Percentiles rank a stretch among this genome's conserved stretches.
Evolutionary conservation across 2,888 invertebrate genomes (phyloP).

Genomic region (Andrena marginata): DNA sequence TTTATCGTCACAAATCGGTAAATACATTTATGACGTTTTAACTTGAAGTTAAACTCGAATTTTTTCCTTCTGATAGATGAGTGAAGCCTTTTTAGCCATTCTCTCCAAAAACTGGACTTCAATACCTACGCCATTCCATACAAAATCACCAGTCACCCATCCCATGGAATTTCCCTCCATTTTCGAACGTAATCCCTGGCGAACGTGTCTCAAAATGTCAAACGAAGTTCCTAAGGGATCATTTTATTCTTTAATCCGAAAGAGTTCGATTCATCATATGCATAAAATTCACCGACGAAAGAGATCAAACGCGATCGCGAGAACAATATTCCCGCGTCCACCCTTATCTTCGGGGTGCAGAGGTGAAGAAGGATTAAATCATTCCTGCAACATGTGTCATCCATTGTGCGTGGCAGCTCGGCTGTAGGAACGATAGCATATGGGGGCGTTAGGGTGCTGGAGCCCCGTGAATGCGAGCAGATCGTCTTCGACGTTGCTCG

Average conservation of each 20-base stretch:
- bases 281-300: constrained; percentile 11
- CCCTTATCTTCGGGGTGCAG: constrained; percentile 26
- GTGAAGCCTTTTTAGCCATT: too few species aligned
- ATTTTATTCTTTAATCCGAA: not conserved
- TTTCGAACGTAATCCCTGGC: not conserved
- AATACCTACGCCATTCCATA: too few species aligned
- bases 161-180: not conserved
- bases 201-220: not conserved
- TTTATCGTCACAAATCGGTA: too few species aligned
- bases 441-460: constrained; percentile 9
- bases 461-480: constrained; percentile 48
- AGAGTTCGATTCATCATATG: not conserved
- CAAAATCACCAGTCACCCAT: not conserved
- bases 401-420: constrained; percentile 33
- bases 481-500: constrained; percentile 65
- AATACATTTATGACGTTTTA: too few species aligned
- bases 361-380: constrained; percentile 47
- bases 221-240: not conserved
- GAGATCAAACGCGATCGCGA: not conserved
- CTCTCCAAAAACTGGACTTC: too few species aligned
- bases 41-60: too few species aligned
- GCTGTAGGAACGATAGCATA: constrained; percentile 26
- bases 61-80: too few species aligned
- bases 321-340: constrained; percentile 17
- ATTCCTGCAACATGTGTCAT: constrained; percentile 46